A percentile compares a stretch with the other conserved stretches of the same genome.
Conservation (phyloP, 2,888 invertebrate genomes). For the Idaea aversata region DNA sequence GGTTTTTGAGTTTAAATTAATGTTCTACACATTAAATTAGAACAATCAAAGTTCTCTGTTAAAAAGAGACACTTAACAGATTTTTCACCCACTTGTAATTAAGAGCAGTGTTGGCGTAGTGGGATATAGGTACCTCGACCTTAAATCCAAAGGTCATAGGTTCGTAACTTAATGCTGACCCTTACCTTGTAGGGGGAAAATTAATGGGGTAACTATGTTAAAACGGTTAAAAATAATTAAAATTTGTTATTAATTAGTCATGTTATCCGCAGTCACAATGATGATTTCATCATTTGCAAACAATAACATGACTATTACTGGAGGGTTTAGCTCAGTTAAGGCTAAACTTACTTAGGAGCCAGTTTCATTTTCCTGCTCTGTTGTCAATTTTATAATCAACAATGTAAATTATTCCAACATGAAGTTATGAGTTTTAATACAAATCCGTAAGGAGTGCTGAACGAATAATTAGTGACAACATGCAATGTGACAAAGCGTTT, state of each 20-base stretch:
- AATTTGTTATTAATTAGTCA: slow-evolving; percentile 6
- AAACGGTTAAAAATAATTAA: not conserved
- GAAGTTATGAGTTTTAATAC: not conserved
- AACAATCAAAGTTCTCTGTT: not conserved
- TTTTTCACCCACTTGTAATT: not conserved
- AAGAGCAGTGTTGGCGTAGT: no score
- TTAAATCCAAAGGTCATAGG: no score
- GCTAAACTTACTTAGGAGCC: slow-evolving; percentile 45
- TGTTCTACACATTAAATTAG: slow-evolving; percentile 10
- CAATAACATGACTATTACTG: slow-evolving; percentile 35
- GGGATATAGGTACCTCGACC: no score
- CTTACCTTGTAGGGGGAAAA: no score
- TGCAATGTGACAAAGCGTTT: slow-evolving; percentile 39
- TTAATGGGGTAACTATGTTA: no score
- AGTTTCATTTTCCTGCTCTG: slow-evolving; percentile 26
- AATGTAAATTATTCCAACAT: not conserved
- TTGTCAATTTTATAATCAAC: not conserved
- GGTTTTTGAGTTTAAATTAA: slow-evolving; percentile 33
- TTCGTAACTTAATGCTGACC: no score
- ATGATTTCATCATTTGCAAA: slow-evolving; percentile 38
- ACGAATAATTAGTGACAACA: slow-evolving; percentile 7
- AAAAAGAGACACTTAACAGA: not conserved
- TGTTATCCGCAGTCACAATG: slow-evolving; percentile 19
- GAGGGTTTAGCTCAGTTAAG: slow-evolving; percentile 44
- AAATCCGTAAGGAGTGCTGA: not conserved